Evolutionary conservation across 2,888 invertebrate species (phyloP).

Genomic region (Lysandra bellargus): DNA sequence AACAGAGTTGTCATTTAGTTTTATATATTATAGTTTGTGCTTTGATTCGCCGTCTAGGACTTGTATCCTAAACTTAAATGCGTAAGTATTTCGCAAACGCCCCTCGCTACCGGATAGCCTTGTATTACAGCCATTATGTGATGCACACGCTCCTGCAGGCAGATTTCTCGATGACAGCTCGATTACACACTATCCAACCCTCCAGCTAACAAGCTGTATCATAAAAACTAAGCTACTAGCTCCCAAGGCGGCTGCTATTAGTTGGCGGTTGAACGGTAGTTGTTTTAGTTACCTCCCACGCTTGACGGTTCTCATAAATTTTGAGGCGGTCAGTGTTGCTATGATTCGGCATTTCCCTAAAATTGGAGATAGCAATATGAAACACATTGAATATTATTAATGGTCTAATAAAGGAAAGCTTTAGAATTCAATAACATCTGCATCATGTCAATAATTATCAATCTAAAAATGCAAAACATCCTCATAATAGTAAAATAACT

Average conservation of each 20-base stretch:
- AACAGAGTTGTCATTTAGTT: too few species aligned
- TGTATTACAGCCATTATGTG: slow-evolving; percentile 61
- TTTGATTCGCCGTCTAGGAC: too few species aligned
- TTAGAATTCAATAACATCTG: too few species aligned
- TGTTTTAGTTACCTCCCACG: slow-evolving; percentile 75
- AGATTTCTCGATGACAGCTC: slow-evolving; percentile 69
- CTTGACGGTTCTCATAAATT: slow-evolving; percentile 63
- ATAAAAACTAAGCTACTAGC: slow-evolving; percentile 70
- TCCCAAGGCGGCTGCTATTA: slow-evolving; percentile 75
- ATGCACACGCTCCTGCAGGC: slow-evolving; percentile 65
- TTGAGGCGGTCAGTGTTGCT: slow-evolving; percentile 50
- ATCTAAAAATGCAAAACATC: too few species aligned
- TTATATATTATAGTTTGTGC: too few species aligned
- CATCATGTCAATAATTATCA: too few species aligned
- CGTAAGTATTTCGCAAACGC: slow-evolving; percentile 32
- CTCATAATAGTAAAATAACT: too few species aligned
- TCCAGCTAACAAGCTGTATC: slow-evolving; percentile 61
- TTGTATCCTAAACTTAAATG: neutral
- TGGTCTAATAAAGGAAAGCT: too few species aligned
- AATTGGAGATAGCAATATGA: neutral
- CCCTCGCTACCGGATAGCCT: slow-evolving; percentile 74
- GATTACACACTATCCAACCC: slow-evolving; percentile 54
- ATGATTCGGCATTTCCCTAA: neutral
- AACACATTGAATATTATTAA: too few species aligned
- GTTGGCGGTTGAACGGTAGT: slow-evolving; percentile 68